Conservation (phyloP, 2,888 invertebrate genomes). For the Coronaproctus castanopsis region DNA sequence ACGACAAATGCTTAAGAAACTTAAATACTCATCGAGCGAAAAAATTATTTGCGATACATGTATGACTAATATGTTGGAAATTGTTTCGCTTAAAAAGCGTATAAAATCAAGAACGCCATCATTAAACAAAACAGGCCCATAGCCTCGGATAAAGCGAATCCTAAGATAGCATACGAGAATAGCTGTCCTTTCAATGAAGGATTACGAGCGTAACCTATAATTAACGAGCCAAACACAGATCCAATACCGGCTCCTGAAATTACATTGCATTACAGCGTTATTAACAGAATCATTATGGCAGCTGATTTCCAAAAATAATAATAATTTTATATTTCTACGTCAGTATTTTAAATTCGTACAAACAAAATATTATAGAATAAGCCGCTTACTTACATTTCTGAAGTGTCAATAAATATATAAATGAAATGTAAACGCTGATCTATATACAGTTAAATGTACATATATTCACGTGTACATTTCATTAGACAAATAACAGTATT, state of each 20-base stretch:
- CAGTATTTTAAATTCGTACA: background rate
- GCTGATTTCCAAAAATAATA: background rate
- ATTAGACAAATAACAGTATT: too few relatives aligned
- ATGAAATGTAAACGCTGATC: too few relatives aligned
- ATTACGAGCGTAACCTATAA: constrained; percentile 90
- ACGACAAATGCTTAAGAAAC: too few relatives aligned
- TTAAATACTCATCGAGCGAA: too few relatives aligned
- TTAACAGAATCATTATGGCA: background rate
- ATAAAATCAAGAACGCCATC: constrained; percentile 94
- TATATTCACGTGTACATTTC: too few relatives aligned
- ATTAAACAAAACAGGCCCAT: constrained; percentile 98
- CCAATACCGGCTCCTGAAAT: constrained; percentile 82
- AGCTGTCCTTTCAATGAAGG: constrained; percentile 93
- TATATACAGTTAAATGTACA: too few relatives aligned
- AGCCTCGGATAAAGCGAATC: constrained; percentile 94
- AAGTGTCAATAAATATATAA: too few relatives aligned
- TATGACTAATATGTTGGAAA: too few relatives aligned
- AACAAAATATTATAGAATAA: background rate
- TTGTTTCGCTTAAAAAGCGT: constrained; percentile 44
- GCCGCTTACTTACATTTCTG: too few relatives aligned
- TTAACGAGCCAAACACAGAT: constrained; percentile 86
- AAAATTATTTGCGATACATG: too few relatives aligned
- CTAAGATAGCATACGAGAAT: constrained; percentile 93
- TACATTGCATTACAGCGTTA: constrained; percentile 3
- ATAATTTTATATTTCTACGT: too few relatives aligned